Evolutionary conservation across 2,113 vertebrate genomes (phyloP).

Genomic region (Regulus satrapa): DNA sequence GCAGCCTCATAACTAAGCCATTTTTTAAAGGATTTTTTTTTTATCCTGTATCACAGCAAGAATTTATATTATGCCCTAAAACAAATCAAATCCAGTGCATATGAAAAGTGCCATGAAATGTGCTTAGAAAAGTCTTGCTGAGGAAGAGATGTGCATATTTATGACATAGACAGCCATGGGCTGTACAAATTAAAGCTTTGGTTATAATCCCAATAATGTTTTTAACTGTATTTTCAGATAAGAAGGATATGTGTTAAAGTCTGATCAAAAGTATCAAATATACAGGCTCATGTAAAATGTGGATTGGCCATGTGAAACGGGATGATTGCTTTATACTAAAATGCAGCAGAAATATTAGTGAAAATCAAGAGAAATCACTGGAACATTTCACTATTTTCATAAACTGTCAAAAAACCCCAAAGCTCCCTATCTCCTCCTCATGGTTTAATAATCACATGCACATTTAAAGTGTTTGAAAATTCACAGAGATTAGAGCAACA

Average conservation of each 20-base stretch:
- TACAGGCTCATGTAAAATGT: conserved; percentile 47
- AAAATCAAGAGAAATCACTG: conserved; percentile 28
- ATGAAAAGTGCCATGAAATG: conserved; percentile 62
- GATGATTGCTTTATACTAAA: conserved; percentile 38
- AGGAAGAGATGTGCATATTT: conserved; percentile 66
- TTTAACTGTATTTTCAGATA: conserved; percentile 67
- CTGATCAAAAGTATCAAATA: conserved; percentile 52
- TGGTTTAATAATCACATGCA: conserved; percentile 3
- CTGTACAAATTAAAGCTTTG: conserved; percentile 66
- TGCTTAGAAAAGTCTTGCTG: conserved; percentile 55
- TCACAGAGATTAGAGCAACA: neutral
- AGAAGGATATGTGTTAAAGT: conserved; percentile 57
- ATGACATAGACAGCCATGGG: conserved; percentile 51
- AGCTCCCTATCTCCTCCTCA: neutral
- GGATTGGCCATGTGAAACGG: conserved; percentile 34
- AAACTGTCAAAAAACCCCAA: neutral
- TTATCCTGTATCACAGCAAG: conserved; percentile 45
- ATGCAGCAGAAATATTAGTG: conserved; percentile 26
- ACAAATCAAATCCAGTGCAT: conserved; percentile 61
- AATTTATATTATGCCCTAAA: conserved; percentile 69
- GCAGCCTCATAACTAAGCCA: conserved; percentile 6
- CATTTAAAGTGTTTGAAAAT: conserved; percentile 8
- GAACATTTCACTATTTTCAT: conserved; percentile 4
- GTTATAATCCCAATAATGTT: conserved; percentile 70
- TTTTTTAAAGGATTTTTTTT: conserved; percentile 29